A percentile compares a stretch with the other conserved stretches of the same genome.
Conservation (phyloP, 2,113 vertebrate genomes). For the Cyrtonyx montezumae region DNA sequence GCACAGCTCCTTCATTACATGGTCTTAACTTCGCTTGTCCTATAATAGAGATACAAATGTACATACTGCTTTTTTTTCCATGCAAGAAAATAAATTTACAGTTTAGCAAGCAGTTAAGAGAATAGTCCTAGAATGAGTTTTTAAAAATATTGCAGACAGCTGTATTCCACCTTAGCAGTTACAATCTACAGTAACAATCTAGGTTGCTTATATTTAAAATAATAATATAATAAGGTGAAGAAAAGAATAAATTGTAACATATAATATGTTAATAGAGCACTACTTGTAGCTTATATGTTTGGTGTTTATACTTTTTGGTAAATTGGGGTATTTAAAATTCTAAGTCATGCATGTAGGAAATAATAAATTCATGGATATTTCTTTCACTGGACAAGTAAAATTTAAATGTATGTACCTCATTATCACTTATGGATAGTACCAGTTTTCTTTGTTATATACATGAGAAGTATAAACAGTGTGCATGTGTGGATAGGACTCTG, state of each 20-base stretch:
- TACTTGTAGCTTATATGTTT: not conserved
- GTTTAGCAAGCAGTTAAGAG: not conserved
- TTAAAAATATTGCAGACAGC: not conserved
- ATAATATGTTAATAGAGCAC: not conserved
- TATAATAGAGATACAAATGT: rapidly evolving
- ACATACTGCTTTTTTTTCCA: not conserved
- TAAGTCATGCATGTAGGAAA: not conserved
- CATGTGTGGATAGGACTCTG: not conserved
- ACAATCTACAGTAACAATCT: not conserved
- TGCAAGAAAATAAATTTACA: not conserved
- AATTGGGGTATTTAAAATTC: not conserved
- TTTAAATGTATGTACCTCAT: not conserved
- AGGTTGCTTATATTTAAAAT: not conserved
- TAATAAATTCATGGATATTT: not conserved
- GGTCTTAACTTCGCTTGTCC: not conserved
- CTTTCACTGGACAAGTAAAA: not conserved
- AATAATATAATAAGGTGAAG: not conserved
- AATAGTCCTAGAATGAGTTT: not conserved
- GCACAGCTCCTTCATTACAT: not conserved
- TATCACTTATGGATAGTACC: not conserved
- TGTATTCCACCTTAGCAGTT: not conserved
- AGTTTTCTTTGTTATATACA: not conserved
- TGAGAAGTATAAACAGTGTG: not conserved
- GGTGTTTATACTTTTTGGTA: not conserved
- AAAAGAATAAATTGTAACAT: not conserved